Percentiles rank a stretch among this genome's conserved stretches.
Conservation (phyloP, 2,888 invertebrate genomes). For the Yponomeuta plumbellus region DNA sequence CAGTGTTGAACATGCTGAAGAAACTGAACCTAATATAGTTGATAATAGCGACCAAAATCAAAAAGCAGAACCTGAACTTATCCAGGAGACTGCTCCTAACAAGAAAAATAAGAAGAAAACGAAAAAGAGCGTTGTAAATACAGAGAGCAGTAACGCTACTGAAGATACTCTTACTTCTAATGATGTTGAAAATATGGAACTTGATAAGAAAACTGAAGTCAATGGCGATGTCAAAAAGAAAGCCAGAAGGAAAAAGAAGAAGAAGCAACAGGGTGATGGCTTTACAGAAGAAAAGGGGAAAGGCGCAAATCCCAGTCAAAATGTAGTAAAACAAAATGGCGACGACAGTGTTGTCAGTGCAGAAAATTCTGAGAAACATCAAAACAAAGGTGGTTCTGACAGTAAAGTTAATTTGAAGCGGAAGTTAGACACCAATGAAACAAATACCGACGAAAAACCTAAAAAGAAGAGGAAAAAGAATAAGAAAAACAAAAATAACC, state of each 20-base stretch:
- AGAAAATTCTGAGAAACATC: constrained; percentile 16
- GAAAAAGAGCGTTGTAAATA: constrained; percentile 15
- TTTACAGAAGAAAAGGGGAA: constrained; percentile 36
- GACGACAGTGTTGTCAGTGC: constrained; percentile 12
- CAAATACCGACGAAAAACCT: constrained; percentile 16
- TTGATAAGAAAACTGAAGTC: background rate
- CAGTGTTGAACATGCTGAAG: background rate
- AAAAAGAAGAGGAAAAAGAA: constrained; percentile 36
- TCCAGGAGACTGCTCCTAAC: constrained; percentile 23
- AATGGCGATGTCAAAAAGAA: constrained; percentile 22
- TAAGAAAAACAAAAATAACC: constrained; percentile 22
- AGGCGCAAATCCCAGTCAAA: constrained; percentile 38
- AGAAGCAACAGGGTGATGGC: constrained; percentile 29
- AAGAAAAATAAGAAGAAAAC: constrained; percentile 26
- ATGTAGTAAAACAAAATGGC: constrained; percentile 21
- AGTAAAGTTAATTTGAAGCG: constrained; percentile 27
- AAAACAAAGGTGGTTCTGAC: constrained; percentile 28
- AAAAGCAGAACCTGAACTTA: constrained; percentile 20
- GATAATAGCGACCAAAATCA: constrained; percentile 31
- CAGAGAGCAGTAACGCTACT: background rate
- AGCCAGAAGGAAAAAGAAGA: constrained; percentile 39
- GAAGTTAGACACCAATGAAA: constrained; percentile 25
- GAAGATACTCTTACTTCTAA: background rate
- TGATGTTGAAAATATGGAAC: constrained; percentile 15
- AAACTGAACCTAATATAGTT: constrained; percentile 12